Conservation (phyloP, 2,888 invertebrate species). For the Sphaeridia pumilis region DNA sequence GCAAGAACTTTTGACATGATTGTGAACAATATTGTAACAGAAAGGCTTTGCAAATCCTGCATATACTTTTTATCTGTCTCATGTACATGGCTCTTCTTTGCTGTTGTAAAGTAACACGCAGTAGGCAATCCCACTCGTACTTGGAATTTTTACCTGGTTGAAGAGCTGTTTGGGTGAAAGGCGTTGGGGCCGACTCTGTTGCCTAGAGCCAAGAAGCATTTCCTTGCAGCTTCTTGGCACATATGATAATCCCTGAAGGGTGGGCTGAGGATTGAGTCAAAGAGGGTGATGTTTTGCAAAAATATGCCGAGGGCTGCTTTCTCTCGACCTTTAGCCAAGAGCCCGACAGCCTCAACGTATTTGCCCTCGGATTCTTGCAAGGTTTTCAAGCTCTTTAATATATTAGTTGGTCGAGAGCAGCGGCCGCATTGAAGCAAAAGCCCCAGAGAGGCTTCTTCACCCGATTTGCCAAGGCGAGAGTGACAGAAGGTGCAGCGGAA, state of each 20-base stretch:
- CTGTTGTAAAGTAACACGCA: too few relatives aligned
- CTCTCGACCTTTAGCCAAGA: conserved; percentile 37
- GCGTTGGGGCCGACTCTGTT: conserved; percentile 41
- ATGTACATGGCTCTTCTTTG: too few relatives aligned
- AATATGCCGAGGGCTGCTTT: conserved; percentile 31
- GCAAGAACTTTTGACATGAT: too few relatives aligned
- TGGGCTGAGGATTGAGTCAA: conserved; percentile 48
- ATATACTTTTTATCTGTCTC: too few relatives aligned
- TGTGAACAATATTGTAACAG: too few relatives aligned
- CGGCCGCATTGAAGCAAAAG: conserved; percentile 25
- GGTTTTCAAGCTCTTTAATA: conserved; percentile 30
- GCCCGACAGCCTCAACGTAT: conserved; percentile 28
- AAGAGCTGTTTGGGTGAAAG: too few relatives aligned
- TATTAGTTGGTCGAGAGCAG: conserved; percentile 26
- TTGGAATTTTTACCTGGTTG: too few relatives aligned
- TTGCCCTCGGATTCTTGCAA: conserved; percentile 31
- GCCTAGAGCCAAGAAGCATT: conserved; percentile 56
- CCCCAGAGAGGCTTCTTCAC: conserved; percentile 22
- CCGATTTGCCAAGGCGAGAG: conserved; percentile 20
- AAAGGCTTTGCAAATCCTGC: too few relatives aligned
- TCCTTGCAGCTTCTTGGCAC: conserved; percentile 58
- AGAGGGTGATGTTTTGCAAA: conserved; percentile 27
- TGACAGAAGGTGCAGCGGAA: conserved; percentile 34
- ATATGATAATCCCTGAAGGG: conserved; percentile 64
- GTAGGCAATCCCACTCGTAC: too few relatives aligned